These are phyloP conservation scores for Sarcophilus harrisii DNA, from an alignment of 2,797 vertebrate genomes.

Conservation along the genomic window DNA sequence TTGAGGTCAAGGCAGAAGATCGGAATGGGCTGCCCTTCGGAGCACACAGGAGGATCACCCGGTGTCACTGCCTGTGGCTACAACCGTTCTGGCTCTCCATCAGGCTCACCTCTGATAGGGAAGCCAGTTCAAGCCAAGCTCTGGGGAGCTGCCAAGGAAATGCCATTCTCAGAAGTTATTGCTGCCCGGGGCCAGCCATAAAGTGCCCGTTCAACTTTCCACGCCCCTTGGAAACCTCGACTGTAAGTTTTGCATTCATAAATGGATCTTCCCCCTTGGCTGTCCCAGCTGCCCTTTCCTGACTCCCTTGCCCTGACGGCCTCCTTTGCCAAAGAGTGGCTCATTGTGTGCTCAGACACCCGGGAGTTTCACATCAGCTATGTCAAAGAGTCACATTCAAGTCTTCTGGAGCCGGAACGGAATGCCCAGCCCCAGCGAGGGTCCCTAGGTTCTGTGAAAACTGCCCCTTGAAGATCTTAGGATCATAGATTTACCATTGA, in stretches of 20 bases:
- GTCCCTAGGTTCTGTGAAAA: slow-evolving; percentile 56
- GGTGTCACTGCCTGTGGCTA: slow-evolving; percentile 65
- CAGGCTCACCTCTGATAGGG: slow-evolving; percentile 76
- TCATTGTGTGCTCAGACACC: slow-evolving; percentile 80
- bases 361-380: slow-evolving; percentile 79
- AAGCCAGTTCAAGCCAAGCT: slow-evolving; percentile 74
- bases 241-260: slow-evolving; percentile 86
- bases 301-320: slow-evolving; percentile 80
- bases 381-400: slow-evolving; percentile 82
- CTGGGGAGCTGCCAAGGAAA: slow-evolving; percentile 83
- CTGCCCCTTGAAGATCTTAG: neutral
- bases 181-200: slow-evolving; percentile 79
- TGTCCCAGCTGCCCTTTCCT: slow-evolving; percentile 79
- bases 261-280: slow-evolving; percentile 80
- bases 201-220: slow-evolving; percentile 74
- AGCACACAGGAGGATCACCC: slow-evolving; percentile 59
- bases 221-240: slow-evolving; percentile 68
- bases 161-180: slow-evolving; percentile 76
- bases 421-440: slow-evolving; percentile 46
- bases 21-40: slow-evolving; percentile 20
- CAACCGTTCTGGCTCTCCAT: slow-evolving; percentile 69
- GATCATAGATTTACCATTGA: neutral
- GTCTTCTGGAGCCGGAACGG: slow-evolving; percentile 16
- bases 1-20: slow-evolving; percentile 64
- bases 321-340: slow-evolving; percentile 81